Evolutionary conservation across 2,888 invertebrate genomes (phyloP).

Genomic region (Hecatera dysodea): DNA sequence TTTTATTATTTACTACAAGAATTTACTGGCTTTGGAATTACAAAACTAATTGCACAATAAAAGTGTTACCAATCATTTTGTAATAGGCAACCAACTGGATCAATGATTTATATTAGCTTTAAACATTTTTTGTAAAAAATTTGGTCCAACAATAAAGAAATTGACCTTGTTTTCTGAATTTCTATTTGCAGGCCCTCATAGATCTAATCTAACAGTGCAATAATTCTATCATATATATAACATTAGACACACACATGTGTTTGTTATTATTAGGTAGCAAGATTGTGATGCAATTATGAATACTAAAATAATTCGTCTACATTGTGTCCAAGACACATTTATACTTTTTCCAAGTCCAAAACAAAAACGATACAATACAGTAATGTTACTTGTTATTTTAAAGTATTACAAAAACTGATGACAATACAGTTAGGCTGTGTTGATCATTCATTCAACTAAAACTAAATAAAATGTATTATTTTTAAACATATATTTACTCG

Average conservation of each 20-base stretch:
- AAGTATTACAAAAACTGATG: slow-evolving; percentile 1
- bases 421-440: slow-evolving; percentile 8
- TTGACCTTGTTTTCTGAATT: neutral
- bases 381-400: neutral
- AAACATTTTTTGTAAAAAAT: neutral
- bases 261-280: neutral
- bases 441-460: neutral
- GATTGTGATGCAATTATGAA: neutral
- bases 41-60: slow-evolving; percentile 30
- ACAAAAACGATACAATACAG: slow-evolving; percentile 4
- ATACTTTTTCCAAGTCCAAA: neutral
- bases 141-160: neutral
- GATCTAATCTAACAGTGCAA: neutral
- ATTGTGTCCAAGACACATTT: neutral
- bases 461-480: neutral
- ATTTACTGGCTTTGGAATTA: neutral
- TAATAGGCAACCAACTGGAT: slow-evolving; percentile 17
- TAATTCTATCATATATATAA: neutral
- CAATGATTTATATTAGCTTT: neutral
- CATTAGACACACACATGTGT: slow-evolving; percentile 2
- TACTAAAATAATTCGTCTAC: neutral
- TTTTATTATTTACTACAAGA: slow-evolving; percentile 5
- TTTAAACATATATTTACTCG: neutral
- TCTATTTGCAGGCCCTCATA: neutral
- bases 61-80: slow-evolving; percentile 21